phyloP scores from a whole-genome alignment of 2,888 invertebrate genomes.

The Folsomia manolachei region DNA sequence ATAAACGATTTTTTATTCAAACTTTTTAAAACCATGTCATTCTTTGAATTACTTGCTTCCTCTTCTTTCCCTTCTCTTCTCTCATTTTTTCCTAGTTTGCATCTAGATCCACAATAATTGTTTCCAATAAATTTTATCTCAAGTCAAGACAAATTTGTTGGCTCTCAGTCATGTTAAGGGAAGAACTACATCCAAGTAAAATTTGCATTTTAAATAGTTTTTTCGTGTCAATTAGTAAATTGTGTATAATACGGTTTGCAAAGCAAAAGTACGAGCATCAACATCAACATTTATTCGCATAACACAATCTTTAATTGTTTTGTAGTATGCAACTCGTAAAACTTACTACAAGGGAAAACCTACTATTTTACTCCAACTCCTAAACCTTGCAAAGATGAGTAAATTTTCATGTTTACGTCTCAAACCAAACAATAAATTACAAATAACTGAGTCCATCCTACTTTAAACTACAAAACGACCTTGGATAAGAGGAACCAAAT shows the following conservation, averaged over 20 bases:
- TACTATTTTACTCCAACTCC: no score
- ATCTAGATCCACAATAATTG: slow-evolving; percentile 6
- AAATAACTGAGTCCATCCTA: neutral
- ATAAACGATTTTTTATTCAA: slow-evolving; percentile 13
- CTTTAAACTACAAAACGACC: neutral
- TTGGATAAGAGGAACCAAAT: neutral
- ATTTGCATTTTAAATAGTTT: neutral
- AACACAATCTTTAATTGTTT: neutral
- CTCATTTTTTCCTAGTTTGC: no score
- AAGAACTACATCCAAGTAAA: neutral
- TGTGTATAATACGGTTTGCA: neutral
- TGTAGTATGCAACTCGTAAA: neutral
- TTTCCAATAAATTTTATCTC: neutral
- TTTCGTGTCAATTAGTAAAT: no score
- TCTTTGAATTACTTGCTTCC: slow-evolving; percentile 14
- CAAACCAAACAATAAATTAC: neutral
- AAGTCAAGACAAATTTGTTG: neutral
- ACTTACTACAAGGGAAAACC: neutral
- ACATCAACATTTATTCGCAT: neutral
- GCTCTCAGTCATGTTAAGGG: no score
- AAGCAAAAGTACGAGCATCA: neutral
- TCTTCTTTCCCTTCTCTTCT: slow-evolving; percentile 7
- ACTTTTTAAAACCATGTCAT: slow-evolving; percentile 15
- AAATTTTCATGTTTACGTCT: neutral
- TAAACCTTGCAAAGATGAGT: neutral